Percentiles rank a stretch among this genome's conserved stretches.
phyloP scores from a whole-genome alignment of 2,888 invertebrate species.

The Plebejus argus region DNA sequence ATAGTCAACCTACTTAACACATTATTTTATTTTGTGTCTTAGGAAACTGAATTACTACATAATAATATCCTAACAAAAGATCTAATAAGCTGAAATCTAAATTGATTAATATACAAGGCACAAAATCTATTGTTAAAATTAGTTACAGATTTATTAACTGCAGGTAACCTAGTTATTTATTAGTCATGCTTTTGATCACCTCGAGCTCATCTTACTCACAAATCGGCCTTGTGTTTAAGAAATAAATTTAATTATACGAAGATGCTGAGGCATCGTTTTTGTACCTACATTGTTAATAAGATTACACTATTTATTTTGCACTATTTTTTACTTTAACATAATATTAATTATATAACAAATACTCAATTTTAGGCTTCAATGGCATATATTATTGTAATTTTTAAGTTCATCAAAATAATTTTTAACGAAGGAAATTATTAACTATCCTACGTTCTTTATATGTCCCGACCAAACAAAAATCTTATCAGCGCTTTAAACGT shows the following conservation, averaged over 20 bases:
- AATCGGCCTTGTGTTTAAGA: constrained; percentile 10
- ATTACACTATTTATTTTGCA: not conserved
- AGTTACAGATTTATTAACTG: not conserved
- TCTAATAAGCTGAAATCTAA: not conserved
- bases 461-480: no score
- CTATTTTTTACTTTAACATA: not conserved
- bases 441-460: no score
- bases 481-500: no score
- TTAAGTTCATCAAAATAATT: no score
- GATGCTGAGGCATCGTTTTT: not conserved
- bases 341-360: no score
- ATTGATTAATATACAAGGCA: not conserved
- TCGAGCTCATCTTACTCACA: not conserved
- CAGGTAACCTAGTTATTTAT: constrained; percentile 8
- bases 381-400: no score
- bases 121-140: constrained; percentile 5
- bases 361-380: no score
- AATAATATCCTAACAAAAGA: not conserved
- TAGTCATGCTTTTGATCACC: not conserved
- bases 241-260: not conserved
- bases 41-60: not conserved
- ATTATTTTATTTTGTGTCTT: not conserved
- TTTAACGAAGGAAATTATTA: no score
- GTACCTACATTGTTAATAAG: not conserved
- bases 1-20: no score